phyloP scores from a whole-genome alignment of 53 echinoderm and acorn worm species.

The Paelopatides confundens region DNA sequence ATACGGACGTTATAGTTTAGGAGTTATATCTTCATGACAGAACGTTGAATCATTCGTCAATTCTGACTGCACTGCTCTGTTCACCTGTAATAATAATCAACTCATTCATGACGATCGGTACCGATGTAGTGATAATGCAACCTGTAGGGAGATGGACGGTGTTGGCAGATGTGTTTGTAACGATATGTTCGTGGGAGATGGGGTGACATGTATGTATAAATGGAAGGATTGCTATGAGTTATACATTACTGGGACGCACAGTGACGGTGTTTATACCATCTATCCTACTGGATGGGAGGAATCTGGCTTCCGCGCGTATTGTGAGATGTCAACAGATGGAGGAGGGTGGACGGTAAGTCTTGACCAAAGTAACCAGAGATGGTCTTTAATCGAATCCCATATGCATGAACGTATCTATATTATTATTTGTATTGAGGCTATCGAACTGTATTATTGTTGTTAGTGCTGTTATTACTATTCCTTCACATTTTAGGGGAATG shows the following conservation, averaged over 20 bases:
- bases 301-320: not conserved
- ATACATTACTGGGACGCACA: not conserved
- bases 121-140: not conserved
- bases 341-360: constrained; percentile 24
- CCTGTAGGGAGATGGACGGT: not conserved
- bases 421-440: too few relatives aligned
- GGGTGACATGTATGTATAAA: not conserved
- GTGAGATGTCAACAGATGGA: constrained; percentile 12
- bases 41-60: not conserved
- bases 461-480: too few relatives aligned
- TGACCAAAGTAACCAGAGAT: not conserved
- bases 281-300: not conserved
- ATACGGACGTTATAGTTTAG: too few relatives aligned
- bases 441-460: too few relatives aligned
- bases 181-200: not conserved
- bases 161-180: not conserved
- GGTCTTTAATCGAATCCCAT: too few relatives aligned
- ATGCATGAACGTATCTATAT: too few relatives aligned
- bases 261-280: not conserved
- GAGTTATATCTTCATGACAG: not conserved
- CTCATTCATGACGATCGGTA: not conserved
- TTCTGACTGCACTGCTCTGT: not conserved
- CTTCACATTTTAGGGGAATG: too few relatives aligned
- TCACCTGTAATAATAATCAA: not conserved
- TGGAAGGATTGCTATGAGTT: not conserved